Evolutionary conservation across 2,888 invertebrate genomes (phyloP), one percentile per base, ranked within the genome.

Genomic region (Enoplolaimus lenunculus): DNA sequence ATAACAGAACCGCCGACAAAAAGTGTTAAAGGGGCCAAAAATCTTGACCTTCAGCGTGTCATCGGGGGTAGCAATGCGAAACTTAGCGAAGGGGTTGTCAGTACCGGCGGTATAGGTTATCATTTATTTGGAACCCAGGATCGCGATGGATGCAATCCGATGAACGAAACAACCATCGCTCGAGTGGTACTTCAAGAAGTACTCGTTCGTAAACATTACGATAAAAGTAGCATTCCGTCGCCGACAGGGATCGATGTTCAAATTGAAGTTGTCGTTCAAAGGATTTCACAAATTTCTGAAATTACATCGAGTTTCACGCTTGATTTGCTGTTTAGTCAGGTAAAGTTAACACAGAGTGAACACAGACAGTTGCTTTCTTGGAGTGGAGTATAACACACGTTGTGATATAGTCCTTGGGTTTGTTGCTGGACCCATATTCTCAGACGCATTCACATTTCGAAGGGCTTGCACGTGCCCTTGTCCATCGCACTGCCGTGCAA

Each of bases 261-360:
- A 34, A 34, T 66, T 29, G 67, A 66, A n/a, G 34, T 66, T 31
- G 67, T 66, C n/a, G 31, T 66, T 21, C 67, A 66, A 34, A n/a
- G 34, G n/a, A 66, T 66, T n/a, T 66, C 67, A 33, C 34, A 66
- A 34, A 66, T 66, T 66, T 66, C 67, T 3, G 67, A 34, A n/a
- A 66, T 66, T 34, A 66, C 34, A 13, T 66, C 67, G n/a, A 66
- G 67, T 66, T 66, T 66, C 67, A 66, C 67, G 31, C n/a, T 66
- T 3, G 67, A 66, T 31, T 31, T 66, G 7, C 34, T 34, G 26
- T 66, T 66, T 34, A 66, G 67, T 31, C 67, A 66, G 67, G 67
- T 66, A 66, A n/a, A n/a, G n/a, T n/a, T n/a, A n/a, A n/a, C n/a
- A n/a, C n/a, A n/a, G n/a, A n/a, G n/a, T n/a, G n/a, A n/a, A n/a